Percentiles rank a stretch among this genome's conserved stretches.
Conservation (phyloP, 2,888 invertebrate species). For the Drosophila ezoana region DNA sequence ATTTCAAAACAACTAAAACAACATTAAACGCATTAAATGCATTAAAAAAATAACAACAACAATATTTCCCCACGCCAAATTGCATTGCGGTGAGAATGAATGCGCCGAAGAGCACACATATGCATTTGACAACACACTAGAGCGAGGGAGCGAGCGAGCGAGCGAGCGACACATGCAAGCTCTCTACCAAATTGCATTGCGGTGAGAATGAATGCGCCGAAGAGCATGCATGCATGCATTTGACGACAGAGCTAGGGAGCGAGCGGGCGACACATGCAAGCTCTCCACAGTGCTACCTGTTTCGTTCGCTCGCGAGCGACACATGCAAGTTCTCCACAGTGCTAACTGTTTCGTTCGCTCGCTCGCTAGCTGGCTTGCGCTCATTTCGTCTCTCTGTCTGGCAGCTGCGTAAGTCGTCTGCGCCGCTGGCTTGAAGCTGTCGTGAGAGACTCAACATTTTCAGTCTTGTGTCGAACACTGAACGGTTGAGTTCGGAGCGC, state of each 20-base stretch:
- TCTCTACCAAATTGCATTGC: constrained; percentile 16
- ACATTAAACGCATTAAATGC: constrained; percentile 3
- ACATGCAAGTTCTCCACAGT: constrained; percentile 8
- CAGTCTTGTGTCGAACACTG: constrained; percentile 82
- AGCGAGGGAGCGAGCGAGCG: not conserved
- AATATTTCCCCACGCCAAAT: constrained; percentile 11
- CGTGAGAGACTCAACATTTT: constrained; percentile 17
- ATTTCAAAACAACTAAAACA: constrained; percentile 13
- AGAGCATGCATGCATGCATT: constrained; percentile 24
- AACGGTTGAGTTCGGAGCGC: constrained; percentile 60
- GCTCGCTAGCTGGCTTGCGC: constrained; percentile 7
- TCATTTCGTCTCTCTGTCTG: constrained; percentile 11
- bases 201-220: constrained; percentile 33
- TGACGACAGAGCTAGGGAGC: not conserved
- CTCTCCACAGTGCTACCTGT: constrained; percentile 15
- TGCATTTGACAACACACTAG: not conserved
- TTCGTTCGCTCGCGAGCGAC: constrained; percentile 4
- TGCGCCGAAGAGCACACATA: constrained; percentile 31
- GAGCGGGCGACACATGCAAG: not conserved
- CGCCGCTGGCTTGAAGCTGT: constrained; percentile 28
- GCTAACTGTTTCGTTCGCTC: constrained; percentile 9
- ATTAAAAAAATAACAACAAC: constrained; percentile 19
- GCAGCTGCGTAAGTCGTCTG: constrained; percentile 10
- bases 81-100: constrained; percentile 30
- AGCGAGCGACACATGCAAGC: not conserved